phyloP scores from a whole-genome alignment of 2,113 vertebrate genomes.

The Willisornis vidua region DNA sequence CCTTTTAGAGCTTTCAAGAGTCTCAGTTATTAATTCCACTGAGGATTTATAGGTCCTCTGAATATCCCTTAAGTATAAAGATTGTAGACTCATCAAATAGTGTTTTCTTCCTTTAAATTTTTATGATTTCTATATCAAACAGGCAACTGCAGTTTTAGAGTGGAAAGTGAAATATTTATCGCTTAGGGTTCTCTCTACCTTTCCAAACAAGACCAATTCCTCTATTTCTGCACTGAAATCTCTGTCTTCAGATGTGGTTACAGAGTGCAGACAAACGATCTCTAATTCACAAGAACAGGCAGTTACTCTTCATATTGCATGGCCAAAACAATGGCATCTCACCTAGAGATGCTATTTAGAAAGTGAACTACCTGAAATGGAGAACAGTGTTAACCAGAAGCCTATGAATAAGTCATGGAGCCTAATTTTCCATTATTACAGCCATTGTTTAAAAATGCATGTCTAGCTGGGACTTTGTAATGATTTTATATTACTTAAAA shows the following conservation, averaged over 20 bases:
- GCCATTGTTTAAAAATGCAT: conserved; percentile 81
- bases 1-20: conserved; percentile 74
- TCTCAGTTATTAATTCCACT: conserved; percentile 77
- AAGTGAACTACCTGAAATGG: conserved; percentile 55
- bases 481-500: conserved; percentile 76
- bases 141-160: conserved; percentile 3
- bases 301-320: not conserved
- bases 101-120: conserved; percentile 69
- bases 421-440: conserved; percentile 81
- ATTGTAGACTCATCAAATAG: conserved; percentile 73
- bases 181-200: not conserved
- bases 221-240: not conserved
- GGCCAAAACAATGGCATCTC: conserved; percentile 34
- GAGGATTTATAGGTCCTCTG: conserved; percentile 70
- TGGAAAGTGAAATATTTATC: conserved; percentile 18
- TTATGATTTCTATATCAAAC: conserved; percentile 56
- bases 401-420: conserved; percentile 79
- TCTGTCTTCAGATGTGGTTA: not conserved
- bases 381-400: conserved; percentile 73
- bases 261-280: not conserved
- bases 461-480: conserved; percentile 71
- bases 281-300: not conserved
- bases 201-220: not conserved
- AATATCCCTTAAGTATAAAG: conserved; percentile 71
- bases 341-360: conserved; percentile 68